phyloP scores from a whole-genome alignment of 1,140 invertebrate genomes.

The Drosophila serrata region DNA sequence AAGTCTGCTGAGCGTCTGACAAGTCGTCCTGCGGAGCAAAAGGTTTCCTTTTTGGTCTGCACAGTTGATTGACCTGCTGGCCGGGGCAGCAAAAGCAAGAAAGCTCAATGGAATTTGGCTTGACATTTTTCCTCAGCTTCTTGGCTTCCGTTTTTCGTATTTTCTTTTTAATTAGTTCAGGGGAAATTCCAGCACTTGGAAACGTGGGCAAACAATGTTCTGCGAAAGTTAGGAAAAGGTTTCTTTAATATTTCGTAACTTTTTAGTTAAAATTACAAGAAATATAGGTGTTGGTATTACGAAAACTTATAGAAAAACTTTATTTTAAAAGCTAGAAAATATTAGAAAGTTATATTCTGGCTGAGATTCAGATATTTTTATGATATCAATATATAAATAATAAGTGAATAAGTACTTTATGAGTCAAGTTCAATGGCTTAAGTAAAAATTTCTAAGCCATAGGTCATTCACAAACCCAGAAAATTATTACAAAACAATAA shows the following conservation, averaged over 20 bases:
- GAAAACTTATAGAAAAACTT: neutral
- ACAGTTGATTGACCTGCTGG: conserved; percentile 66
- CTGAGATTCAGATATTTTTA: neutral
- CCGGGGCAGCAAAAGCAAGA: neutral
- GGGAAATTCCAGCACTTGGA: conserved; percentile 13
- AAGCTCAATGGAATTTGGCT: conserved; percentile 36
- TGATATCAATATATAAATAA: neutral
- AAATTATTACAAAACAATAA: neutral
- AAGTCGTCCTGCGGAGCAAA: conserved; percentile 1
- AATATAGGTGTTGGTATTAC: neutral
- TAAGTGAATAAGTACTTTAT: neutral
- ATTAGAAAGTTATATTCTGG: neutral
- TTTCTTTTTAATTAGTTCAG: conserved; percentile 44
- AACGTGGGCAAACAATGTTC: neutral
- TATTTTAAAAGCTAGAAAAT: neutral
- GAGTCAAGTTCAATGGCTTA: no score
- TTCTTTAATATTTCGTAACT: neutral
- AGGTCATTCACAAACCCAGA: no score
- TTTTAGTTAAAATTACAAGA: neutral
- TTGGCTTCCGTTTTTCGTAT: neutral
- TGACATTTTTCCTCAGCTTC: conserved; percentile 12
- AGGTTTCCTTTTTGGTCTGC: conserved; percentile 39
- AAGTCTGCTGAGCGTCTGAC: conserved; percentile 52
- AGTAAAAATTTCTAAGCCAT: neutral
- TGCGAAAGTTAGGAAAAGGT: accelerated